Conservation (phyloP, 2,797 vertebrate genomes). For the Calcarius lapponicus region DNA sequence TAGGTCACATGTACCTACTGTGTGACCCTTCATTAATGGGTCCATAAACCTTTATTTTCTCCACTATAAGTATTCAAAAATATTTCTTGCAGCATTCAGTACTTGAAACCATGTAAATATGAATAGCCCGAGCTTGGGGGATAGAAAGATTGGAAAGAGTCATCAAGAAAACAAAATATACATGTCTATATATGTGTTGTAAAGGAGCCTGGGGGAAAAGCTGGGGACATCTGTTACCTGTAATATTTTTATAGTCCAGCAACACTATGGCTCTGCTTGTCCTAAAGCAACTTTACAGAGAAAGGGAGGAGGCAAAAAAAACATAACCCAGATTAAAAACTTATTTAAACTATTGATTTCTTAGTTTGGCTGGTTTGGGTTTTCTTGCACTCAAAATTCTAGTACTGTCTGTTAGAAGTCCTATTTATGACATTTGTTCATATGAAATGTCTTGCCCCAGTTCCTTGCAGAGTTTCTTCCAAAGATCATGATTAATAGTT, state of each 20-base stretch:
- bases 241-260: neutral
- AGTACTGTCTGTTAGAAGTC: conserved; percentile 1
- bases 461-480: conserved; percentile 51
- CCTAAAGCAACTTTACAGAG: neutral
- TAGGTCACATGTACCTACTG: neutral
- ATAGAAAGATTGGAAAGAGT: neutral
- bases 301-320: neutral
- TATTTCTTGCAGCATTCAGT: neutral
- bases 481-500: conserved; percentile 69
- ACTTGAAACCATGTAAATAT: neutral
- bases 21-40: neutral
- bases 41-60: neutral
- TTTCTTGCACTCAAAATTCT: neutral
- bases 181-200: neutral
- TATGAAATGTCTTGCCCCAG: conserved; percentile 22
- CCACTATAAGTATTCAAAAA: neutral
- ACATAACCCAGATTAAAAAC: neutral
- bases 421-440: conserved; percentile 58
- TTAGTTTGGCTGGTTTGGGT: neutral
- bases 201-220: neutral
- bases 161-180: neutral
- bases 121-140: neutral
- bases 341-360: neutral
- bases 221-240: neutral
- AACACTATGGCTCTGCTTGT: neutral